A percentile compares a stretch with the other conserved stretches of the same genome.
Evolutionary conservation across 1,140 invertebrate species (phyloP).

Genomic region (Oscheius sp.): DNA sequence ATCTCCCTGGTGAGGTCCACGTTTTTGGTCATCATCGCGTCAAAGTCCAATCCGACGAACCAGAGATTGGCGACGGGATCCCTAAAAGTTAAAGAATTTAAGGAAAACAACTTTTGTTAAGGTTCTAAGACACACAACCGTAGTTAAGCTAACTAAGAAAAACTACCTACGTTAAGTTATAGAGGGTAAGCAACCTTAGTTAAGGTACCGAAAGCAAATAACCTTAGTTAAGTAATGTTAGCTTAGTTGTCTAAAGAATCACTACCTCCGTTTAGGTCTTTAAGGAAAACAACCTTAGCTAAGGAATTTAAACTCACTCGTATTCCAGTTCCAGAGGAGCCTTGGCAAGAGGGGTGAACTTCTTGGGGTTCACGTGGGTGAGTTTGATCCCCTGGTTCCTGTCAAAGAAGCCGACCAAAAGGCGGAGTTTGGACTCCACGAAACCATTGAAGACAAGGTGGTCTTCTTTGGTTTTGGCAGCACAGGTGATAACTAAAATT

Average conservation of each 20-base stretch:
- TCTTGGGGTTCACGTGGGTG: constrained; percentile 90
- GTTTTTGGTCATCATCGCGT: constrained; percentile 72
- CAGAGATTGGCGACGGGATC: constrained; percentile 74
- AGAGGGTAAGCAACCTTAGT: too few relatives aligned
- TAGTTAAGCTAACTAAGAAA: too few relatives aligned
- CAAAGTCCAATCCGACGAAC: constrained; percentile 92
- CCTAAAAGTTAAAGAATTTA: constrained; percentile 47
- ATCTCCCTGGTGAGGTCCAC: constrained; percentile 91
- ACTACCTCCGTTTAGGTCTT: too few relatives aligned
- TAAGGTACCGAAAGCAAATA: too few relatives aligned
- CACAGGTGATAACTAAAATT: constrained; percentile 40
- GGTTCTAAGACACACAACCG: too few relatives aligned
- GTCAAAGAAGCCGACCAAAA: constrained; percentile 86
- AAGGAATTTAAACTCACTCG: constrained; percentile 48
- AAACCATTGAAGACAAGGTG: constrained; percentile 71
- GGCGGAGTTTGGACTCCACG: constrained; percentile 91
- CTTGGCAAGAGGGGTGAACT: constrained; percentile 67
- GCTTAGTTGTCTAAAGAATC: too few relatives aligned
- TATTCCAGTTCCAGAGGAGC: constrained; percentile 40
- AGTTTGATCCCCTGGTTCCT: constrained; percentile 83
- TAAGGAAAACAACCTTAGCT: too few relatives aligned
- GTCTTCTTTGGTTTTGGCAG: constrained; percentile 49
- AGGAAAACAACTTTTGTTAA: too few relatives aligned
- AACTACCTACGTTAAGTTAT: too few relatives aligned
- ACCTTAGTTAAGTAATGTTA: too few relatives aligned